phyloP scores from a whole-genome alignment of 2,797 vertebrate species.

The Sebastolobus alascanus region DNA sequence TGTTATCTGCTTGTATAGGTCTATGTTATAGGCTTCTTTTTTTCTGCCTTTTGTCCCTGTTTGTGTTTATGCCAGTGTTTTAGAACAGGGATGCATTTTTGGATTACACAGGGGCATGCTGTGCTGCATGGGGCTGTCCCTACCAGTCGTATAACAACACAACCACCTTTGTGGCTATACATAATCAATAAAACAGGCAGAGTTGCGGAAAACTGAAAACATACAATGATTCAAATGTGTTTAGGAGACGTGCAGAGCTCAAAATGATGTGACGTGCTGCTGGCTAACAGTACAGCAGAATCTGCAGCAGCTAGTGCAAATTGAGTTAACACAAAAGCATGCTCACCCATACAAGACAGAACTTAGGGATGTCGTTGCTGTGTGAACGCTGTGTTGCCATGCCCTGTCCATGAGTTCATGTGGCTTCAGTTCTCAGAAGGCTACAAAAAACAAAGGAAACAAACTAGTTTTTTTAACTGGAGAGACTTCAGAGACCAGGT shows the following conservation, averaged over 20 bases:
- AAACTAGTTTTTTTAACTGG: too few relatives aligned
- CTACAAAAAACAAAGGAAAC: not conserved
- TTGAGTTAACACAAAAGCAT: constrained; percentile 30
- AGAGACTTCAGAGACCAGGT: too few relatives aligned
- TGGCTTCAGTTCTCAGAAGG: constrained; percentile 4
- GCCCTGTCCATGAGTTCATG: constrained; percentile 1
- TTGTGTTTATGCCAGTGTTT: constrained; percentile 40
- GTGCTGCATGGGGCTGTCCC: not conserved
- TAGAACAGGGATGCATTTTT: constrained; percentile 18
- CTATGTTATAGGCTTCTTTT: constrained; percentile 19
- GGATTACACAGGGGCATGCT: not conserved
- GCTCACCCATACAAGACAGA: constrained; percentile 26
- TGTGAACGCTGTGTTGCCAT: not conserved
- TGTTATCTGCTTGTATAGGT: constrained; percentile 53
- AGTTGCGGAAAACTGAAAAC: not conserved
- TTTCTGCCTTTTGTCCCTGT: constrained; percentile 6
- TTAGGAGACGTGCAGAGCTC: not conserved
- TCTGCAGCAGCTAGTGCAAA: constrained; percentile 32
- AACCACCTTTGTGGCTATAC: constrained; percentile 15
- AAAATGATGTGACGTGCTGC: constrained; percentile 1
- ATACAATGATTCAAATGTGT: constrained; percentile 10
- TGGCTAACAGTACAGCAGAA: constrained; percentile 7
- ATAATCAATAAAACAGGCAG: not conserved
- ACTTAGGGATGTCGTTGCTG: constrained; percentile 12
- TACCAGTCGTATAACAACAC: constrained; percentile 26